phyloP scores from a whole-genome alignment of 2,113 vertebrate genomes.

The Corythornis vintsioides region DNA sequence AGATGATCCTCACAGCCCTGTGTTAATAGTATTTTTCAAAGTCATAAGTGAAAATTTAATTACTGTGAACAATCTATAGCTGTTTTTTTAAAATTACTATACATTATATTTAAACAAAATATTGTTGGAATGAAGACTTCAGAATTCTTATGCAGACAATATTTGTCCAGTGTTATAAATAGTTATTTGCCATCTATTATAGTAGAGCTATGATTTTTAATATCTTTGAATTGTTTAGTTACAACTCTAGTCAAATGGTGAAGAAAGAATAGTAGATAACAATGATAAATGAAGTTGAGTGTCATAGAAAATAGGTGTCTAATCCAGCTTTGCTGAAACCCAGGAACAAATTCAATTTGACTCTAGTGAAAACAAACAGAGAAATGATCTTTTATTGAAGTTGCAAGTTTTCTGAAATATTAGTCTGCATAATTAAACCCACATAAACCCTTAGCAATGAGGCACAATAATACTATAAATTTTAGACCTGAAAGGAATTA shows the following conservation, averaged over 20 bases:
- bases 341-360: neutral
- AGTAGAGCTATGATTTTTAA: neutral
- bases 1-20: neutral
- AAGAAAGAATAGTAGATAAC: slow-evolving; percentile 55
- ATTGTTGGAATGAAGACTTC: neutral
- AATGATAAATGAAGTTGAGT: slow-evolving; percentile 27
- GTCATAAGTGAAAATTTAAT: neutral
- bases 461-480: neutral
- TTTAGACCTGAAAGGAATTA: neutral
- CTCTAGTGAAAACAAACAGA: neutral
- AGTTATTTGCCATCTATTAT: neutral
- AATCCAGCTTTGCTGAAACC: slow-evolving; percentile 20
- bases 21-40: neutral
- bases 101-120: neutral
- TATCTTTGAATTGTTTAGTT: slow-evolving; percentile 17
- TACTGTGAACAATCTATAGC: neutral
- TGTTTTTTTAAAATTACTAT: neutral
- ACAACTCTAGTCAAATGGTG: slow-evolving; percentile 21
- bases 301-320: slow-evolving; percentile 10
- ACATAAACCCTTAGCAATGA: neutral
- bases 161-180: neutral
- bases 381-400: neutral
- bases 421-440: neutral
- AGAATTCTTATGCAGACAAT: neutral
- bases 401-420: neutral